Evolutionary conservation across 2,888 invertebrate genomes (phyloP), one percentile per base, ranked within the genome.

Genomic region (Minunthozetes semirufus): DNA sequence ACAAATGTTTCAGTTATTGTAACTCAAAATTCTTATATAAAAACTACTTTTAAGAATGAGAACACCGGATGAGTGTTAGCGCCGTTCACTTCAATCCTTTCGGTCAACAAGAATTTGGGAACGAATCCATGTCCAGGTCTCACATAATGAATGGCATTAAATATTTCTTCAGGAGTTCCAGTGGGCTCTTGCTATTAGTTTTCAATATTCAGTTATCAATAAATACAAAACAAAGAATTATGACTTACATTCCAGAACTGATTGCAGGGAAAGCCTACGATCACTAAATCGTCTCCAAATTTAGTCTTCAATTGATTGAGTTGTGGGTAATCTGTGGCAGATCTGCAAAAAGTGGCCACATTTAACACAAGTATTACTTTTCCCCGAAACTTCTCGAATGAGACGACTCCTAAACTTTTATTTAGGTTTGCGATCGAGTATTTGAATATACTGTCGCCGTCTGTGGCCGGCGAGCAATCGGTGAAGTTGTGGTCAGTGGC

Each of bases 271-370:
- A 85, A 82, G 15, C 82, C 85, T 19, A 85, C 80, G 48, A 84
- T 80, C 48, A 80, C 80, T 46, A 85, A 81, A 75, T 78, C 76
- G 42, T 76, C 38, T 66, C 79, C 78, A 80, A 81, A 83, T 56
- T 80, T 80, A 53, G 79, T 77, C 79, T 82, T 82, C 59, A 85
- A 83, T 83, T 84, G 84, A 84, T 85, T 85, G 82, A 84, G 78
- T 77, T 83, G 83, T 76, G 79, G 79, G 80, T 85, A 85, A 79
- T 85, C 84, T 77, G 80, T 79, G 53, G 84, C 84, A 77, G 82
- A 82, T 46, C 82, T 83, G 84, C 85, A 85, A 83, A 83, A 85
- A 75, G 85, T 84, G 29, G 85, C 85, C 50, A 85, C 84, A 77
- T 85, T 85, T 59, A 83, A 84, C 13, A 85, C 79, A 75, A 85